Evolutionary conservation across 2,113 vertebrate genomes (phyloP), one percentile per base, ranked within the genome.

Genomic region (Diphyllodes magnificus): DNA sequence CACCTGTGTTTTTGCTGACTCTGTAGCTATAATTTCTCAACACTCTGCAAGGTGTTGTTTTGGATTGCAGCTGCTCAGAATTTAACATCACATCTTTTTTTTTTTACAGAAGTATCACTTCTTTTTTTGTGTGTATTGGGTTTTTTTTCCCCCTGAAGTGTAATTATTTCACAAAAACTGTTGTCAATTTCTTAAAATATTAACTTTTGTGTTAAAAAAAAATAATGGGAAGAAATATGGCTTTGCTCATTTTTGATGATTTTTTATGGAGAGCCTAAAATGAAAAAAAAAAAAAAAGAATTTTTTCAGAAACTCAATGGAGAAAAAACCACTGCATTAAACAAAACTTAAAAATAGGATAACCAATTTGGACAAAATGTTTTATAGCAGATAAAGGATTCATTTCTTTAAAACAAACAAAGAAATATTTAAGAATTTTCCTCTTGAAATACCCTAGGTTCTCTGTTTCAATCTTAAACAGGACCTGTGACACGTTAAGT

Each of bases 1-100:
- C 90, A 96, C 93, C 94, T 93, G 93, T 83, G 85, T 92, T 94
- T 94, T 92, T 88, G 65, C 90, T 94, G 82, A 88, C 79, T 96
- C 60, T 5, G 2, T 63, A 94, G 82, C 71, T 90, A 24, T 75
- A 70, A 96, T 95, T 90, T 86, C 83, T 81, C 7, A 6, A 78
- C 93, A 92, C 28, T 64, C 64, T 78, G 72, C 40, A 92, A 97
- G 76, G 93, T 93, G 88, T 63, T 95, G 89, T 88, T 97, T 96
- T 80, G 71, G 47, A 83, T 96, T 86, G 73, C 92, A 94, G 93
- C 80, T 96, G 93, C 76, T 94, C 85, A 78, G 49, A 88, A 82
- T 96, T 92, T 79, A 92, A 56, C 72, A 81, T 93, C 71, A 51
- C 2, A 0, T 75, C 8, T 89, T 39, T 84, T 81, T 81, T 50